Percentiles rank a stretch among this genome's conserved stretches.
phyloP scores from a whole-genome alignment of 2,888 invertebrate genomes.

The Phanerotoma sp. region DNA sequence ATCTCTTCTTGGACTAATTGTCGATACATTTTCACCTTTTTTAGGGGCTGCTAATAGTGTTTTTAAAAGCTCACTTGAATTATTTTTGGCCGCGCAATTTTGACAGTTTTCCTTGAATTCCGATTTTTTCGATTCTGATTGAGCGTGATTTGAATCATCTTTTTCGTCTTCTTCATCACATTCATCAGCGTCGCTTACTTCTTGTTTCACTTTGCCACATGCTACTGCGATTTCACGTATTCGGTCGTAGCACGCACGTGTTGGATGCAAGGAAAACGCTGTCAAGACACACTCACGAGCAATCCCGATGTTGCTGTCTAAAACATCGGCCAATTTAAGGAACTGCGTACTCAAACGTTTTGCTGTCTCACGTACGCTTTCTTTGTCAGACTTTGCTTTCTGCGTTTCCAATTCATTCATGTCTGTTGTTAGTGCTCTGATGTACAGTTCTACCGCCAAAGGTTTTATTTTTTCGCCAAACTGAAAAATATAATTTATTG shows the following conservation, averaged over 20 bases:
- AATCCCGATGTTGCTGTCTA: slow-evolving; percentile 62
- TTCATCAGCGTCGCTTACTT: slow-evolving; percentile 31
- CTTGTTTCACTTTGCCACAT: slow-evolving; percentile 58
- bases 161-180: not conserved
- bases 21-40: slow-evolving; percentile 31
- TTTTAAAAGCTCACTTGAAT: slow-evolving; percentile 45
- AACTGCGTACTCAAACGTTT: slow-evolving; percentile 64
- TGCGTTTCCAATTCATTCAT: slow-evolving; percentile 74
- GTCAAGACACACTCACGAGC: slow-evolving; percentile 73
- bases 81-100: slow-evolving; percentile 37
- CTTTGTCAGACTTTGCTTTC: slow-evolving; percentile 62
- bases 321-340: slow-evolving; percentile 65
- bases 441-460: slow-evolving; percentile 71
- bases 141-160: not conserved
- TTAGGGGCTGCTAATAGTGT: slow-evolving; percentile 40
- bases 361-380: slow-evolving; percentile 61
- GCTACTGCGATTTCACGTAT: slow-evolving; percentile 61
- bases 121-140: slow-evolving; percentile 10
- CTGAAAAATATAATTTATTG: no score
- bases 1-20: slow-evolving; percentile 8
- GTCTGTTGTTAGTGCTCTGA: slow-evolving; percentile 73
- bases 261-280: slow-evolving; percentile 74
- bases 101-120: slow-evolving; percentile 32
- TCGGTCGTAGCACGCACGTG: slow-evolving; percentile 62
- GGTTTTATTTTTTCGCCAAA: slow-evolving; percentile 63